Base-by-base conservation (phyloP, 1,140 invertebrate genomes). In the Scaptodrosophila lebanonensis region DNA sequence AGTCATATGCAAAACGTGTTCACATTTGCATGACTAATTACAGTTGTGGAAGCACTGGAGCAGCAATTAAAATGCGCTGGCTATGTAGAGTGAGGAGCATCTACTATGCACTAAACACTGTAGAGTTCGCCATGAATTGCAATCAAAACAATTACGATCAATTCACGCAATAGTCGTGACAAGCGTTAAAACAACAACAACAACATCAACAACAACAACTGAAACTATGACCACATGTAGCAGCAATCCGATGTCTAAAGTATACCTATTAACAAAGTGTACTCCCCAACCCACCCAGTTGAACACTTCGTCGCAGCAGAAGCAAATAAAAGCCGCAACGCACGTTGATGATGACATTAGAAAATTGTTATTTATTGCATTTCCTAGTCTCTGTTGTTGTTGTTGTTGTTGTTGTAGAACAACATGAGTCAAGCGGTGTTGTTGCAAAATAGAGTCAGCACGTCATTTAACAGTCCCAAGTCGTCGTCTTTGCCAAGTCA, bases 351-450 rank as follows among this genome's bases (percentile, higher is more conserved):
- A 79, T 77, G 72, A 79, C 75, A 79, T 79, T 79, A 75, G 75
- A 79, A 82, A 69, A 79, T 75, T 72, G 75, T 79, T 82, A 77
- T 79, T 79, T 79, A 79, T 79, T 79, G 75, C 75, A 66, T 70
- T 79, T 69, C 52, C 75, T 62, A 66, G 56, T 68, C 59, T 63
- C 56, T 79, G 48, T 71, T 54, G 36, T 45, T 63, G 36, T 27
- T 42, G 32, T 18, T 32, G 36, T 13, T 29, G 20, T 33, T 50
- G 27, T 18, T 54, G 20, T 33, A 15, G 11, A 39, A 49, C 22
- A 44, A 38, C 40, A 50, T 62, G 53, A 50, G 36, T 57, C 59
- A 50, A 39, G 43, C 39, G 39, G 57, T 53, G 44, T 38, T 52
- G 40, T 64, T 50, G 66, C 65, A 49, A 40, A 66, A 51, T 45